Base-by-base conservation (phyloP, 1,140 invertebrate species). In the Drosophila mayri region DNA sequence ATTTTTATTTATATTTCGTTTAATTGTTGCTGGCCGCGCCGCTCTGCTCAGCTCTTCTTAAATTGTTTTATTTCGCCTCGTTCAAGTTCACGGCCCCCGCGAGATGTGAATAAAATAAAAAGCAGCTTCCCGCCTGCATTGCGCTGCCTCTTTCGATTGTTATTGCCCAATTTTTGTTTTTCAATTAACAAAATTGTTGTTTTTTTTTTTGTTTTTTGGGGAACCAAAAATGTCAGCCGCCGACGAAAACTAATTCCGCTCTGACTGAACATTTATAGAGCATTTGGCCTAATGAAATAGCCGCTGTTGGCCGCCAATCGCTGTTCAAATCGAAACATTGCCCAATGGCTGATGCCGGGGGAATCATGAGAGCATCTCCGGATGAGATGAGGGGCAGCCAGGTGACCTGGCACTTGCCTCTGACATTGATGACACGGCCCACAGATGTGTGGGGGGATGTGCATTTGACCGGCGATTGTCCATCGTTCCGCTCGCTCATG, bases 71-170 rank as follows among this genome's bases (percentile, higher is more conserved):
- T 85, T 81, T 90, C 38, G 70, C 41, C 59, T 75, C 68, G 62
- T 79, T 85, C 85, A 90, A 90, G 85, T 90, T 90, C 85, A 90
- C 67, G 86, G 85, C 86, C 75, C 70, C 75, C 73, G 49, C 55
- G 59, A 76, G 75, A 79, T 50, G 52, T 60, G 62, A 41, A 71
- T 62, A 83, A 65, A 64, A 55, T 38, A 60, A 64, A 72, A 46
- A 28, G 47, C 47, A 50, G 66, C 60, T 84, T 83, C 85, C 68
- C 60, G 46, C 22, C 49, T 71, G 73, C 81, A 73, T 38, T 47
- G 22, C 67, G 60, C 54, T 64, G 54, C 44, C 52, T 47, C 46
- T 68, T 40, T 55, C 44, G 38, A 60, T 58, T 86, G 59, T 41
- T 59, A 50, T 50, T 76, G 49, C 49, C 59, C 46, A 77, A 47